Evolutionary conservation across 2,888 invertebrate species (phyloP), one percentile per base, ranked within the genome.

Genomic region (Ormyrus thymus): DNA sequence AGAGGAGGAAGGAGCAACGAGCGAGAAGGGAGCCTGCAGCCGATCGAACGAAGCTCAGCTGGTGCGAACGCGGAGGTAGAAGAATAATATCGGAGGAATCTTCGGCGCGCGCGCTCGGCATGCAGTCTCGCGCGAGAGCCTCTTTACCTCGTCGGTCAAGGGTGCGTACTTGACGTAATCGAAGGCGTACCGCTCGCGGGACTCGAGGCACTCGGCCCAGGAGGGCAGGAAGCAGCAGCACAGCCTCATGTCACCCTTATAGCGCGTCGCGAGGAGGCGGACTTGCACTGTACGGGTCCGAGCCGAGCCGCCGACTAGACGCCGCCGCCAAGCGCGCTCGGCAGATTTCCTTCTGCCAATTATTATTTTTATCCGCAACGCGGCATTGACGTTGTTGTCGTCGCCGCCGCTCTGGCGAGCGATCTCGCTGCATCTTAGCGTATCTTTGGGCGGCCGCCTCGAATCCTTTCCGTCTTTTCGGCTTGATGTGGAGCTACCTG

Each of bases 91-190:
- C 29, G 29, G 29, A 29, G 29, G 29, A 29, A 29, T 29, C 29
- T 4, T 29, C 29, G 29, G 29, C 3, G 29, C 29, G 29, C 29
- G 29, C 29, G 29, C 29, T 29, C 29, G 29, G 29, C 29, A 29
- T 29, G 2, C 1, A 58, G 29, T 15, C n/a, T 65, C 66, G 9
- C 13, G 29, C 29, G 29, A 29, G 29, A 29, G 29, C 29, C 29
- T 29, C 3, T 82, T 85, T 86, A 88, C 87, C 87, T 88, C 85
- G 69, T 84, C 78, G 48, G 61, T 51, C 59, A 89, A 83, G 50
- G 86, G 87, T 73, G 81, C 82, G 76, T 89, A 89, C 76, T 84
- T 84, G 69, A 88, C 85, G 83, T 87, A 84, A 86, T 87, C 86
- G 84, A 86, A 87, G 77, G 56, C 15, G 46, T 51, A 70, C 43